Percentiles rank a stretch among this genome's conserved stretches.
Evolutionary conservation across 2,888 invertebrate species (phyloP).

Genomic region (Acleris cristana): DNA sequence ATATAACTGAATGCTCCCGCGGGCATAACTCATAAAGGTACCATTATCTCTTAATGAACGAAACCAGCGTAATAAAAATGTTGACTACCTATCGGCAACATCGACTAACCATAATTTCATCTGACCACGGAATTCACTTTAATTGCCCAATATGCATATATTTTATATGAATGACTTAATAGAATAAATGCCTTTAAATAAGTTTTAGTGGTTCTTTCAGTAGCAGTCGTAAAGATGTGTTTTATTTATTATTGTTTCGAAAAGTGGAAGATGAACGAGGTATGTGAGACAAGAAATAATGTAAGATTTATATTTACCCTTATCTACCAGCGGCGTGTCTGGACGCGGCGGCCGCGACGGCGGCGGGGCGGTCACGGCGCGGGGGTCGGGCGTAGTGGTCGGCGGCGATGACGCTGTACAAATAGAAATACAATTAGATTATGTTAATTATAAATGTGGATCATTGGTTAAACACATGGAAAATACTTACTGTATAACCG

Average conservation of each 20-base stretch:
- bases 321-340: constrained; percentile 74
- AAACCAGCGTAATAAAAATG: constrained; percentile 73
- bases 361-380: constrained; percentile 81
- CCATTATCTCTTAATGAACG: constrained; percentile 82
- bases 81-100: constrained; percentile 64
- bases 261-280: neutral
- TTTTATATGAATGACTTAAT: constrained; percentile 7
- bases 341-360: constrained; percentile 73
- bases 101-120: constrained; percentile 66
- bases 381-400: constrained; percentile 90
- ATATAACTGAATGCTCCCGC: constrained; percentile 71
- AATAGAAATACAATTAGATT: neutral
- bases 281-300: neutral
- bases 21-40: constrained; percentile 78
- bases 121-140: constrained; percentile 56
- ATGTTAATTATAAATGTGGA: neutral
- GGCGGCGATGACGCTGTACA: constrained; percentile 89
- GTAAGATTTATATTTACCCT: constrained; percentile 59
- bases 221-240: neutral
- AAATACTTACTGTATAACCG: constrained; percentile 92
- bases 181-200: neutral
- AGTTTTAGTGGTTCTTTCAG: neutral
- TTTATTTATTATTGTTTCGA: constrained; percentile 2
- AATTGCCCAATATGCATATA: constrained; percentile 18
- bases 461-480: neutral